Conservation (phyloP, 1,140 invertebrate species). For the Pseudomyrmex gracilis region DNA sequence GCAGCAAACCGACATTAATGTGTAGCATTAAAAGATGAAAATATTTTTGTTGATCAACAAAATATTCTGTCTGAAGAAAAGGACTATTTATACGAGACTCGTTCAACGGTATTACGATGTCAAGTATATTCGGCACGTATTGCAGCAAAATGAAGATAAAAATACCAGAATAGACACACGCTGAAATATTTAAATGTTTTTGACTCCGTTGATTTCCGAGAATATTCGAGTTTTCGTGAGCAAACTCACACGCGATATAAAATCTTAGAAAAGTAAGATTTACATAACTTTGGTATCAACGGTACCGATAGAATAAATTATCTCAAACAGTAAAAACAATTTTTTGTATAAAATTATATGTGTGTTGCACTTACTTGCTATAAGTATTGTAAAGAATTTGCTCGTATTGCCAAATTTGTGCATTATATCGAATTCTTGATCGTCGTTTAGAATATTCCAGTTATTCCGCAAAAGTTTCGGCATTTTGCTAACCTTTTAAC, state of each 20-base stretch:
- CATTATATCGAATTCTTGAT: not conserved
- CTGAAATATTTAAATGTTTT: not conserved
- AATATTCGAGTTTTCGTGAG: too few relatives aligned
- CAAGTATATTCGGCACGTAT: not conserved
- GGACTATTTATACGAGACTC: not conserved
- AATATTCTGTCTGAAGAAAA: conserved; percentile 28
- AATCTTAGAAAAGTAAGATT: too few relatives aligned
- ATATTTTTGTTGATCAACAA: conserved; percentile 36
- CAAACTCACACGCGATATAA: too few relatives aligned
- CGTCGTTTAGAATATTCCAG: not conserved
- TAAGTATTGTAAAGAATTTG: not conserved
- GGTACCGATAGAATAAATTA: too few relatives aligned
- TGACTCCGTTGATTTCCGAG: too few relatives aligned
- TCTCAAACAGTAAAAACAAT: too few relatives aligned
- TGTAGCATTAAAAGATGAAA: conserved; percentile 52
- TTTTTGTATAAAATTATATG: not conserved
- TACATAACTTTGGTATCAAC: too few relatives aligned
- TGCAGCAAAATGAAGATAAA: not conserved
- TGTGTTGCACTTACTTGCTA: not conserved
- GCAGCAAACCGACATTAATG: conserved; percentile 46
- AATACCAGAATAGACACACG: not conserved
- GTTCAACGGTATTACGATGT: conserved; percentile 4
- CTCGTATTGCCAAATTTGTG: not conserved
- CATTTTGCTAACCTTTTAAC: not conserved
- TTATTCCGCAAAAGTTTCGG: not conserved